Evolutionary conservation across 2,888 invertebrate species (phyloP), one percentile per base, ranked within the genome.

Genomic region (Pristionchus exspectatus): DNA sequence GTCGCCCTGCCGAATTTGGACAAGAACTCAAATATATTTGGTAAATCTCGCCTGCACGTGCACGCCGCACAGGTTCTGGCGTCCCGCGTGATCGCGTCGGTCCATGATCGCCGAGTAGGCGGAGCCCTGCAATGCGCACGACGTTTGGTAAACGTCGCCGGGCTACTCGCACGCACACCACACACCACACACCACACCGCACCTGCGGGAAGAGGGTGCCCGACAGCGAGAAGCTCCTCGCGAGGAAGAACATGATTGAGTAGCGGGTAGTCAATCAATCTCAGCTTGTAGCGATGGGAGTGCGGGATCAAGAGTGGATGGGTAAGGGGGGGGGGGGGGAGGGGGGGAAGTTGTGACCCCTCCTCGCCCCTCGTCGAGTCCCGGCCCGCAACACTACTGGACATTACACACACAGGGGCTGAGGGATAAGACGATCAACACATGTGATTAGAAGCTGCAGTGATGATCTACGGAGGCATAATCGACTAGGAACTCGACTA

Each of bases 91-190:
- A 24, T 87, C 87, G 9, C 50, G 66, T 10, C 87, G 38, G 2
- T 87, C 87, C 66, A 87, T 66, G 69, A 87, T 87, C 27, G 87
- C 87, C 66, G 87, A 87, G 50, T 87, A 87, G 14, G 87, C 66
- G 0, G 87, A 56, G 24, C 85, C 85, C 85, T 85, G 85, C n/a
- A 63, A 30, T 50, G 44, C 3, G 33, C 27, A 5, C 33, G 33
- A 54, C 21, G 18, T 50, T 50, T 83, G 3, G 50, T 4, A 83
- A 27, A 2, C n/a, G 50, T 83, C 83, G 54, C 12, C 83, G n/a
- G 9, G 44, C 81, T 1, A 44, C 27, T 83, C n/a, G 54, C 83
- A 83, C 24, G 27, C 50, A 54, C 50, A 77, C 69, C 14, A 18
- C 14, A 27, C 69, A 59, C 59, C 59, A 59, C 21, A 69, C 27